Conservation (phyloP, 2,888 invertebrate species). For the Caenorhabditis virilis region DNA sequence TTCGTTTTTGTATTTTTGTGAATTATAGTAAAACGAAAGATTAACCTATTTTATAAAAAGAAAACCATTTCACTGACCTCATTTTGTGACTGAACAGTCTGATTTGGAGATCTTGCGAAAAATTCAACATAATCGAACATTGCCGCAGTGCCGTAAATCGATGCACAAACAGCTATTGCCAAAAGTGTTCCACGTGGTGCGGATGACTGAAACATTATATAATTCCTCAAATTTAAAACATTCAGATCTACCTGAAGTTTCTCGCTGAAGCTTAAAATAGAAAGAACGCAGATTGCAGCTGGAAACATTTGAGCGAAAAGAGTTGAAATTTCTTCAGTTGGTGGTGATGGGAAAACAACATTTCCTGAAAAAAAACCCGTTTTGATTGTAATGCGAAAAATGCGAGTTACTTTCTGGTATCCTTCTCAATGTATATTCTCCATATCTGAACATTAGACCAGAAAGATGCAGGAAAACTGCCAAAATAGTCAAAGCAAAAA, state of each 20-base stretch:
- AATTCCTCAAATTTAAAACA: background rate
- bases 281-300: conserved; percentile 27
- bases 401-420: conserved; percentile 15
- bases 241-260: conserved; percentile 17
- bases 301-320: conserved; percentile 33
- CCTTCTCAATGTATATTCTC: conserved; percentile 28
- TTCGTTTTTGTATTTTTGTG: too few species aligned
- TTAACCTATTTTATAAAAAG: too few species aligned
- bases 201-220: conserved; percentile 5
- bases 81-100: conserved; percentile 8
- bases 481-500: conserved; percentile 31
- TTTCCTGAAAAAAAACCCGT: conserved; percentile 8
- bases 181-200: conserved; percentile 31
- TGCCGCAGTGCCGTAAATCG: conserved; percentile 23
- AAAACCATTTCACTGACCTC: too few species aligned
- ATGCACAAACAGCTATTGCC: conserved; percentile 18
- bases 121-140: conserved; percentile 30
- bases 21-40: too few species aligned
- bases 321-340: conserved; percentile 11
- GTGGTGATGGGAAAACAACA: conserved; percentile 22
- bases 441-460: conserved; percentile 28
- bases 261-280: conserved; percentile 23
- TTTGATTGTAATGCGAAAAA: background rate
- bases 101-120: conserved; percentile 10
- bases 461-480: conserved; percentile 30